Evolutionary conservation across 1,140 invertebrate genomes (phyloP).

Genomic region (Bactericera cockerelli): DNA sequence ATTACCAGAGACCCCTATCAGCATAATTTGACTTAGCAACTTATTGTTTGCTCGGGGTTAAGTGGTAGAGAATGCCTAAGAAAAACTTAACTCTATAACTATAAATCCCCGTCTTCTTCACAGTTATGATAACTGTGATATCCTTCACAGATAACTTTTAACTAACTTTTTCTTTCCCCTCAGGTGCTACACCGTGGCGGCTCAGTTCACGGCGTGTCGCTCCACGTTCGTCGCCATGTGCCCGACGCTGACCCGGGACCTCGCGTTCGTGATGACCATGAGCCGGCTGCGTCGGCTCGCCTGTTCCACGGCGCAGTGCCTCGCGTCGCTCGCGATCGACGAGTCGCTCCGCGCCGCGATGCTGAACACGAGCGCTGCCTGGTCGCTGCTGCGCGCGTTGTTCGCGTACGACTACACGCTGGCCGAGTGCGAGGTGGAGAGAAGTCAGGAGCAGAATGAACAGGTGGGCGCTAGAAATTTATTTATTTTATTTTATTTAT

Average conservation of each 20-base stretch:
- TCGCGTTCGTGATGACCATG: conserved; percentile 64
- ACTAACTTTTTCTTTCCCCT: too few species aligned
- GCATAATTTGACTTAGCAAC: too few species aligned
- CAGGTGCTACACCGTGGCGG: conserved; percentile 83
- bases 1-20: too few species aligned
- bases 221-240: conserved; percentile 76
- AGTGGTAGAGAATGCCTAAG: too few species aligned
- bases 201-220: conserved; percentile 81
- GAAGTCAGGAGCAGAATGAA: conserved; percentile 65
- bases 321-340: conserved; percentile 65
- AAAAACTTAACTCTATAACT: too few species aligned
- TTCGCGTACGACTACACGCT: conserved; percentile 97
- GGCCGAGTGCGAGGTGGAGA: conserved; percentile 87
- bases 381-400: conserved; percentile 78
- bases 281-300: conserved; percentile 53
- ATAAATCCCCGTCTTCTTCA: too few species aligned
- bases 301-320: conserved; percentile 67
- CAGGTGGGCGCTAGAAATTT: conserved; percentile 35
- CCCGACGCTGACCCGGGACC: conserved; percentile 67
- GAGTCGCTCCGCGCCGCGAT: conserved; percentile 74
- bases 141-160: too few species aligned
- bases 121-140: too few species aligned
- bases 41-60: too few species aligned
- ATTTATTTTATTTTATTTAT: neutral
- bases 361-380: conserved; percentile 80